These are phyloP conservation scores for Schizopygopsis malacanthus DNA, from an alignment of 2,797 vertebrate genomes.

Conservation along the genomic window DNA sequence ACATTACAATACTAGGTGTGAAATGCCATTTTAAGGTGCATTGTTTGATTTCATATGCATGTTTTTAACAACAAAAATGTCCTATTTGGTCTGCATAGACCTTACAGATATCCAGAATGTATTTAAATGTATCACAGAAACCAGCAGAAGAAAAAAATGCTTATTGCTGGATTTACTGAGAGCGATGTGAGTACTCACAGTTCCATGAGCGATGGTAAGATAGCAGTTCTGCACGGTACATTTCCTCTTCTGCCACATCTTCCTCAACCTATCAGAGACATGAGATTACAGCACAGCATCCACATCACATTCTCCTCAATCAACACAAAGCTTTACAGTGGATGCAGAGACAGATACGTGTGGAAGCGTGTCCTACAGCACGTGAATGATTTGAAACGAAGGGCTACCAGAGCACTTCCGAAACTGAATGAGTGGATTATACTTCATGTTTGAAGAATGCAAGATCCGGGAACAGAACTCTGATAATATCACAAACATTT, in stretches of 20 bases:
- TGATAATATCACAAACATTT: constrained; percentile 12
- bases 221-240: constrained; percentile 82
- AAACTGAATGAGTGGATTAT: constrained; percentile 9
- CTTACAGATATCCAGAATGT: neutral
- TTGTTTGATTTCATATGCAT: neutral
- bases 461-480: constrained; percentile 7
- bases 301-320: constrained; percentile 27
- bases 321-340: neutral
- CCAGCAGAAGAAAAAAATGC: neutral
- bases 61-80: neutral
- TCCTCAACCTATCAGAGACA: constrained; percentile 74
- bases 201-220: constrained; percentile 82
- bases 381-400: constrained; percentile 31
- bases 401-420: constrained; percentile 10
- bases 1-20: neutral
- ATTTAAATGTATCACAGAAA: neutral
- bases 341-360: neutral
- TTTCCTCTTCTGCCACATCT: constrained; percentile 85
- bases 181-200: constrained; percentile 69
- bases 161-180: neutral
- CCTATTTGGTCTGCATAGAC: neutral
- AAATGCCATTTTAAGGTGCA: neutral
- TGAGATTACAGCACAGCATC: constrained; percentile 16
- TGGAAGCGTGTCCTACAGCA: constrained; percentile 4
- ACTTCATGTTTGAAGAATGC: constrained; percentile 24